These are phyloP conservation scores for Heliconius cydno DNA, from an alignment of 2,888 invertebrate species.

Conservation along the genomic window DNA sequence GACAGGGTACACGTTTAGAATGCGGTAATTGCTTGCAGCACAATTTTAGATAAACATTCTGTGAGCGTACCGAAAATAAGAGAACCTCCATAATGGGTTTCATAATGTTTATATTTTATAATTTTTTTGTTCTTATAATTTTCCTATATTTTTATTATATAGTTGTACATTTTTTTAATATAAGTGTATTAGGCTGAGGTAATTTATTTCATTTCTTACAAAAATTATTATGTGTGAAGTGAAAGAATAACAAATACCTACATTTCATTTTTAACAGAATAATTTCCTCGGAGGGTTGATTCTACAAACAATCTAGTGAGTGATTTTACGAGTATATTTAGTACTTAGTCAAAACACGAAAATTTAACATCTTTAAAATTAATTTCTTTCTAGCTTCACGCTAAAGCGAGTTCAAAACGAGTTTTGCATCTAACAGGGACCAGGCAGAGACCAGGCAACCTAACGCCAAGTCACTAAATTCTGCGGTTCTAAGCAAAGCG, in stretches of 20 bases:
- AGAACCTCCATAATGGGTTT: neutral
- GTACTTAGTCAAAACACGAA: neutral
- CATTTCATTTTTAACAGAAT: too few relatives aligned
- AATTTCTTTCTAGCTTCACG: neutral
- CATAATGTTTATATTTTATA: neutral
- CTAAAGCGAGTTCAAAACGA: neutral
- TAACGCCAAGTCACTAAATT: neutral
- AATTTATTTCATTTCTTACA: neutral
- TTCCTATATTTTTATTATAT: neutral
- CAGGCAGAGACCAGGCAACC: neutral
- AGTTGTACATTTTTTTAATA: neutral
- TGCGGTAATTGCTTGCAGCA: slow-evolving; percentile 8
- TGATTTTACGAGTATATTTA: neutral
- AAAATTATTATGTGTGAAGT: neutral
- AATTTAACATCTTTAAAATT: neutral
- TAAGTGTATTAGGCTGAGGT: too few relatives aligned
- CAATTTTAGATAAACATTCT: neutral
- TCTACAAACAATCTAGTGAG: neutral
- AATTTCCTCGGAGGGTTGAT: neutral
- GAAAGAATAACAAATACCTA: neutral
- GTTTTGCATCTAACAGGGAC: neutral
- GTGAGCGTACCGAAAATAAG: neutral
- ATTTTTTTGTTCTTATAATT: neutral
- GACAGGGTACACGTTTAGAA: neutral
- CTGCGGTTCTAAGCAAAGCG: too few relatives aligned